Conservation (phyloP, 2,113 vertebrate genomes). For the Elanoides forficatus region DNA sequence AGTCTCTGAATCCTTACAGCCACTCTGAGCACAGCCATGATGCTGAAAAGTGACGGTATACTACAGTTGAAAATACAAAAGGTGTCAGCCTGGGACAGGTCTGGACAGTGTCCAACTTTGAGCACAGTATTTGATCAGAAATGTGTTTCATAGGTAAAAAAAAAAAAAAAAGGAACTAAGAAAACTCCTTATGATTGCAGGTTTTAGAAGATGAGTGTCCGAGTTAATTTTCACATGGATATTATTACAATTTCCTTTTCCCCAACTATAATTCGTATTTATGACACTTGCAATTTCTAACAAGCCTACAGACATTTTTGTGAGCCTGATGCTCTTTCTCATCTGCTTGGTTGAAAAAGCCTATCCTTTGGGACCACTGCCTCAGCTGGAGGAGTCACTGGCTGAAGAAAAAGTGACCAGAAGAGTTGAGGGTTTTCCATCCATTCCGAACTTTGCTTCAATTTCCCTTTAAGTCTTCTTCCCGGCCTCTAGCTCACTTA, state of each 20-base stretch:
- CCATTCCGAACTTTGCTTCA: neutral
- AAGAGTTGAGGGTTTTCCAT: neutral
- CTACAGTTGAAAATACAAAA: neutral
- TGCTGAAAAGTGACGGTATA: neutral
- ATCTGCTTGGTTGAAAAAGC: neutral
- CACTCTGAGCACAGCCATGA: neutral
- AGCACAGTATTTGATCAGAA: neutral
- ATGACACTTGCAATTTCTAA: neutral
- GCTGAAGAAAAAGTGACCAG: neutral
- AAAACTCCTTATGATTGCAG: neutral
- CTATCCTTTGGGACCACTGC: neutral
- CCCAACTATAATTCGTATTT: neutral
- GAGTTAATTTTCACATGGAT: neutral
- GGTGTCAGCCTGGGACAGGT: neutral
- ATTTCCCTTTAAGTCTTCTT: neutral
- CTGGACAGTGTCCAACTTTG: neutral
- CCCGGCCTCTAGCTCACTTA: neutral
- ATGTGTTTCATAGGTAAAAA: neutral
- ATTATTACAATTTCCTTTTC: neutral
- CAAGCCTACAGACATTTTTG: neutral
- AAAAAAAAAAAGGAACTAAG: neutral
- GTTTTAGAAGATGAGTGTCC: neutral
- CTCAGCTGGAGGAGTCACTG: fast-evolving
- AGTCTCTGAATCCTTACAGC: neutral
- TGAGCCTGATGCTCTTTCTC: neutral